phyloP scores from a whole-genome alignment of 2,113 vertebrate genomes.

The Rhabdornis inornatus region DNA sequence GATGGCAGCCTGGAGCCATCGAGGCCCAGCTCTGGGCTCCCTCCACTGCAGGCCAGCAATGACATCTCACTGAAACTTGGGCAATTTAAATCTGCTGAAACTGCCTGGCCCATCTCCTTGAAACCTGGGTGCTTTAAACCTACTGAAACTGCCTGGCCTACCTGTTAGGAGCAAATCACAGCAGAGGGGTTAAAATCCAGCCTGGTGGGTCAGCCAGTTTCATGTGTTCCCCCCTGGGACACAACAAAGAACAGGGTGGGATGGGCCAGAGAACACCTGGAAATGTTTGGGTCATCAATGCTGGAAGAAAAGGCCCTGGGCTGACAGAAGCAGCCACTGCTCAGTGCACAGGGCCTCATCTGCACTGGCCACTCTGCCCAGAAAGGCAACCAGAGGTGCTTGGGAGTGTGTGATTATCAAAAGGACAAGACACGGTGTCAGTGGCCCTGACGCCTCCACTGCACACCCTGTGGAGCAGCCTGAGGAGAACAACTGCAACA shows the following conservation, averaged over 20 bases:
- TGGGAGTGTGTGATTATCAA: rapidly evolving
- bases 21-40: not conserved
- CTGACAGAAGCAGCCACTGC: not conserved
- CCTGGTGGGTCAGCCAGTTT: too few species aligned
- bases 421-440: not conserved
- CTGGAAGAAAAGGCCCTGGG: not conserved
- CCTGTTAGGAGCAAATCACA: rapidly evolving
- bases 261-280: not conserved
- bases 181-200: not conserved
- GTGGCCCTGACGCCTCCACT: not conserved
- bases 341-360: not conserved
- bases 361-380: not conserved
- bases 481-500: rapidly evolving
- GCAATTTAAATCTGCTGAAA: not conserved
- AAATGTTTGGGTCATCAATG: too few species aligned
- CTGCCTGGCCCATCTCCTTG: not conserved
- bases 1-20: not conserved
- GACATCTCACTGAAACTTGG: not conserved
- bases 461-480: not conserved
- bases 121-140: too few species aligned
- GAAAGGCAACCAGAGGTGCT: too few species aligned
- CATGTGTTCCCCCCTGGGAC: not conserved
- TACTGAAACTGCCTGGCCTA: not conserved
- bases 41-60: rapidly evolving
- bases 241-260: not conserved